Base-by-base conservation (phyloP, 37 sponge, comb jelly and placozoan genomes). In the Dysidea cf. avara region DNA sequence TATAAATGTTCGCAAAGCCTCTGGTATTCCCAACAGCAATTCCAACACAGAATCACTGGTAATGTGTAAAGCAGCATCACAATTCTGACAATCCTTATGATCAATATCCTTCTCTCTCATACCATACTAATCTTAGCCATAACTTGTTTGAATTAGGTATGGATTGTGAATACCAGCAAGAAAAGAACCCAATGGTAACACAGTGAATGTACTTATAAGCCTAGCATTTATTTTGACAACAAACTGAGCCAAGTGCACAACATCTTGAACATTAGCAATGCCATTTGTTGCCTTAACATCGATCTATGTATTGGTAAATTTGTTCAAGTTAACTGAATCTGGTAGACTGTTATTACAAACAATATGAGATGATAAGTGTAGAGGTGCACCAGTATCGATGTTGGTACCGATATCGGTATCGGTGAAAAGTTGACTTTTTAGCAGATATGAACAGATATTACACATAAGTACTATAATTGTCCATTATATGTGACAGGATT, bases 191-290 rank as follows among this genome's bases (percentile, higher is more conserved):
- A 75, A 4, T 28, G 53, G 63, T 7, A 75, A 64, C 2, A 75
- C 52, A 5, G 47, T 62, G 1, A 64, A 75, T 39, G 76, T 63
- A 49, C 47, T 75, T 30, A 75, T 6, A 12, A 75, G 52, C 22
- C 64, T 60, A 7, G 64, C 7, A n/a, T 75, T 75, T 17, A 75
- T 30, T 46, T 75, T 75, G 2, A 75, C 76, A n/a, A n/a, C n/a
- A n/a, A n/a, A n/a, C n/a, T n/a, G n/a, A 47, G 76, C 76, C 30
- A 75, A 31, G 35, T 75, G 76, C 18, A 75, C 76, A 24, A 53
- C 5, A 34, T 75, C 64, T 40, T 75, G 76, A 7, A 46, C 47
- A 35, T 61, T 63, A 7, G 51, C 40, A 9, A 75, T 37, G 30
- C 7, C 5, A 48, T 51, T 75, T 2, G 76, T 51, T 1, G 61